Conservation (phyloP, 2,797 vertebrate species). For the Pygocentrus nattereri region DNA sequence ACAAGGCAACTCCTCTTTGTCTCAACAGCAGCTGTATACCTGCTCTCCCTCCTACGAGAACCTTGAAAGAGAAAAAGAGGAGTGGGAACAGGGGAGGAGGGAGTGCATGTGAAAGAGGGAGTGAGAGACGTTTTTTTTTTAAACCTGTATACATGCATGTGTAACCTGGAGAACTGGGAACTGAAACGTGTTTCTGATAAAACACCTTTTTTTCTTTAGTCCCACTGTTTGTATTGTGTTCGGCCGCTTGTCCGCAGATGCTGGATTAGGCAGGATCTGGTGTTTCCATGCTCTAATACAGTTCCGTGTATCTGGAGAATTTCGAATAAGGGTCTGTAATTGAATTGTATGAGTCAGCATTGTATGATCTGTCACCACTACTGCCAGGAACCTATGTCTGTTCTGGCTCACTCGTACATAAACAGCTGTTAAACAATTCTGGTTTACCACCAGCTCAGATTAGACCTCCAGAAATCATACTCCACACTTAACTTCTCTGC, state of each 20-base stretch:
- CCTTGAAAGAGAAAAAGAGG: not conserved
- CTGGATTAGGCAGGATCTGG: not conserved
- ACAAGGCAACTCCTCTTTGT: conserved; percentile 37
- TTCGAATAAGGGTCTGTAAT: conserved; percentile 27
- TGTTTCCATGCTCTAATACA: not conserved
- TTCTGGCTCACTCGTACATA: conserved; percentile 47
- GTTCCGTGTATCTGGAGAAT: not conserved
- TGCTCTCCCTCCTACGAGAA: conserved; percentile 42
- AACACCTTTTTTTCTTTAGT: not conserved
- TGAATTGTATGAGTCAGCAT: conserved; percentile 41
- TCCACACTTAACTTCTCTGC: conserved; percentile 1
- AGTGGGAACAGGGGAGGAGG: not conserved
- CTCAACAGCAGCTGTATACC: conserved; percentile 57
- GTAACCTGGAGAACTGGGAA: not conserved
- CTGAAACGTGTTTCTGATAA: not conserved
- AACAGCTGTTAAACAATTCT: conserved; percentile 31
- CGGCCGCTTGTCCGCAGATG: conserved; percentile 19
- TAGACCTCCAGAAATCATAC: conserved; percentile 1
- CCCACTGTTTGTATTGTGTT: not conserved
- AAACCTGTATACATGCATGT: not conserved
- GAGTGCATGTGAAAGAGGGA: not conserved
- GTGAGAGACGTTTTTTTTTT: not conserved
- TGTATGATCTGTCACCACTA: conserved; percentile 35
- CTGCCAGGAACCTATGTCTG: conserved; percentile 45
- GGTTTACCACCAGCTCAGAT: conserved; percentile 13